Base-by-base conservation (phyloP, 2,888 invertebrate genomes). In the Heliconius sara region DNA sequence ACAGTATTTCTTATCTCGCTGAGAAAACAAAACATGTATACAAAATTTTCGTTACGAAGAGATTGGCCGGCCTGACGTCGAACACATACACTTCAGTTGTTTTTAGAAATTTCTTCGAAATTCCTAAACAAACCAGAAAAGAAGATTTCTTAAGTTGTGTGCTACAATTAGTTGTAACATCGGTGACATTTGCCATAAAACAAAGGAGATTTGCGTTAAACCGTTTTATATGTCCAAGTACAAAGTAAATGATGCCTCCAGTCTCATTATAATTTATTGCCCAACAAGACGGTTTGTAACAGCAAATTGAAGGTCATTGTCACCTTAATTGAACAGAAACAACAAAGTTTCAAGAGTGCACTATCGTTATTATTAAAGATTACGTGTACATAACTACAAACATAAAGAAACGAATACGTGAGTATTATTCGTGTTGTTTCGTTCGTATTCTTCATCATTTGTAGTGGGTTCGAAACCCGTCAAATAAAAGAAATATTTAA, bases 301-400 rank as follows among this genome's bases (percentile, higher is more conserved):
- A 74, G 34, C n/a, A 60, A 43, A 74, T 74, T 74, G 39, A 65
- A 74, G 39, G 43, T 19, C 43, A 65, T 74, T 74, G 74, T 74
- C 74, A 65, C 65, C 39, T 43, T 43, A 72, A 72, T 72, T 52
- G 72, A 72, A 43, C 25, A 68, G 68, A 68, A 9, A 68, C 68
- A 68, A 43, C 39, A 68, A 43, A 43, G 25, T 16, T 43, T 68
- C 34, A n/a, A n/a, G 52, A 25, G 22, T 25, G 47, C 52, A 27
- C 52, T 39, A 12, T 39, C 4, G 12, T 4, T 22, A n/a, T 68
- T 43, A 68, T 68, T 68, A 68, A 25, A n/a, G 6, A 25, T 68
- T 68, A 68, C 25, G 12, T 68, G 12, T 68, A 30, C 30, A 9
- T 66, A 30, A 47, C 4, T 47, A 4, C 3, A 43, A 0, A 43